These are phyloP conservation scores for Globodera rostochiensis DNA, from an alignment of 1,140 invertebrate species.

Conservation along the genomic window DNA sequence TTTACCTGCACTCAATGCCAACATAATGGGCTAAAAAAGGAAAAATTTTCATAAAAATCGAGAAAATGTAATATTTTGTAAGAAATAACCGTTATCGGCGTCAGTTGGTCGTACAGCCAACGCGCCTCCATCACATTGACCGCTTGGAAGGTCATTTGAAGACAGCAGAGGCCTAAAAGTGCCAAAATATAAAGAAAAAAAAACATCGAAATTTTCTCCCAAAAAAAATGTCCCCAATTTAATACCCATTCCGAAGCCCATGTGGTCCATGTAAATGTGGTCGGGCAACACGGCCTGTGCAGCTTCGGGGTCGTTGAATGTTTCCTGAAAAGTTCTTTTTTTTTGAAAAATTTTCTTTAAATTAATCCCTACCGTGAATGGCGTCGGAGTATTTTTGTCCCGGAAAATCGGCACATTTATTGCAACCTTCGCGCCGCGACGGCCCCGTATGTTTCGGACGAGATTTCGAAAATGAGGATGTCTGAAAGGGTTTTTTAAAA, in stretches of 20 bases:
- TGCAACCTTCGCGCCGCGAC: slow-evolving; percentile 88
- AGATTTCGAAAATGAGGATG: slow-evolving; percentile 74
- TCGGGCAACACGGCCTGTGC: slow-evolving; percentile 68
- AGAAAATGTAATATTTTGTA: neutral
- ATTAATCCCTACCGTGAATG: slow-evolving; percentile 68
- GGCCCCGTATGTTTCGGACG: slow-evolving; percentile 84
- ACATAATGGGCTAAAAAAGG: slow-evolving; percentile 78
- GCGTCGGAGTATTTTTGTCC: slow-evolving; percentile 78
- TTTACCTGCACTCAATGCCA: slow-evolving; percentile 82
- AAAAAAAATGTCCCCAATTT: neutral
- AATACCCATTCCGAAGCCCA: slow-evolving; percentile 97
- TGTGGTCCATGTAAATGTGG: slow-evolving; percentile 94
- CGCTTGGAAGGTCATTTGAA: slow-evolving; percentile 83
- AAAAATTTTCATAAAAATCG: neutral
- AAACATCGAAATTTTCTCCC: neutral
- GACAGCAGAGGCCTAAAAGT: slow-evolving; percentile 74
- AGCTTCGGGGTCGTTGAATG: slow-evolving; percentile 70
- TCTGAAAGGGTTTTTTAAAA: neutral
- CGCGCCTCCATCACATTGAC: slow-evolving; percentile 94
- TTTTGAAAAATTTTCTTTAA: slow-evolving; percentile 9
- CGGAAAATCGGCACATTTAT: slow-evolving; percentile 91
- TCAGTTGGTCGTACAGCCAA: slow-evolving; percentile 93
- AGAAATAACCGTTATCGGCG: slow-evolving; percentile 77
- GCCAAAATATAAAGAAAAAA: neutral
- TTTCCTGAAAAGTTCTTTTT: slow-evolving; percentile 72